phyloP scores from a whole-genome alignment of 2,797 vertebrate genomes.

The Cirrhinus molitorella region DNA sequence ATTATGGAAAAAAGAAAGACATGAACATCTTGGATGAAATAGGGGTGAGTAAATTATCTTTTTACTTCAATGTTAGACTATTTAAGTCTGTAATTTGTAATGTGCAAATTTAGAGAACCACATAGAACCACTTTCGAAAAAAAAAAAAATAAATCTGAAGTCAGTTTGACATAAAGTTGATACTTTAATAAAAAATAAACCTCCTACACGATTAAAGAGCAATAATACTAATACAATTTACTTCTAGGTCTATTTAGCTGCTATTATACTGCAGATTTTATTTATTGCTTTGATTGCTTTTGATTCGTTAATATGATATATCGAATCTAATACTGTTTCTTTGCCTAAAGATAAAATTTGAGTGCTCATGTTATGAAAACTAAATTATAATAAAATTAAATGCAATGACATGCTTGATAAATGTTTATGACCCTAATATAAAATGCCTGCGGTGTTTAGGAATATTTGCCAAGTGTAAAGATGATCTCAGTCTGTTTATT shows the following conservation, averaged over 20 bases:
- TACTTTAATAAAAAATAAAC: not conserved
- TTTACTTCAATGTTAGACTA: no score
- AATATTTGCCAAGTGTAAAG: not conserved
- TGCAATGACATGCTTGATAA: not conserved
- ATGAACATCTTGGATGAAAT: no score
- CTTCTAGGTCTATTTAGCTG: not conserved
- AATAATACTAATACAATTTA: not conserved
- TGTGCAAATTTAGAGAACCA: not conserved
- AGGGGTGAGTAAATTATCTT: no score
- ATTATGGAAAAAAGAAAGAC: no score
- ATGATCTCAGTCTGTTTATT: slow-evolving; percentile 1
- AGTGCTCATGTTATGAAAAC: not conserved
- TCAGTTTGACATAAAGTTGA: not conserved
- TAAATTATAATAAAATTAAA: not conserved
- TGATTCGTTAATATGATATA: not conserved
- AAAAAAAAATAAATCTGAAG: no score
- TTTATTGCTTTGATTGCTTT: not conserved
- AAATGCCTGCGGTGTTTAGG: not conserved
- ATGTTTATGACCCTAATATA: slow-evolving; percentile 1
- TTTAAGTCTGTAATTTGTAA: not conserved
- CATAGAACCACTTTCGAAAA: no score
- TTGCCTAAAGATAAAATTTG: not conserved
- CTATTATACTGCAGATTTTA: not conserved
- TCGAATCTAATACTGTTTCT: not conserved
- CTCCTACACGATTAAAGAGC: not conserved